A percentile compares a stretch with the other conserved stretches of the same genome.
Evolutionary conservation across 2,888 invertebrate species (phyloP).

Genomic region (Xanthorhoe spadicearia): DNA sequence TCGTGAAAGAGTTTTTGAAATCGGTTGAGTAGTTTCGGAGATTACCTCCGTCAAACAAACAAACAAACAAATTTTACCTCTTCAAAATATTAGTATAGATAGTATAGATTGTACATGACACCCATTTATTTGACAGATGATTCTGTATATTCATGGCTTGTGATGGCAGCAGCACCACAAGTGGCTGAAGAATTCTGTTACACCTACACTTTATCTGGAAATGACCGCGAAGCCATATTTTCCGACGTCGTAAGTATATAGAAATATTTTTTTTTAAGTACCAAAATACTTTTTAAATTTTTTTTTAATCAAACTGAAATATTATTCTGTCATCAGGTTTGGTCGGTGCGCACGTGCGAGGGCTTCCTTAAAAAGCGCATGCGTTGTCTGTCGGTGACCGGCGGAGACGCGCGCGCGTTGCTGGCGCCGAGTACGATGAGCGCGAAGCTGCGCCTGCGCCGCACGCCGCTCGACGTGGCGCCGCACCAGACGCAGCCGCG

Average conservation of each 20-base stretch:
- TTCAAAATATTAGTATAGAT: too few species aligned
- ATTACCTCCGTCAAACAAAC: too few species aligned
- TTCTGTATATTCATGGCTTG: conserved; percentile 69
- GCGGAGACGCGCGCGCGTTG: conserved; percentile 67
- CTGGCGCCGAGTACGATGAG: conserved; percentile 61
- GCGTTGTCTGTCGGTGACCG: conserved; percentile 67
- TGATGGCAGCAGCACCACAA: conserved; percentile 76
- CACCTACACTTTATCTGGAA: conserved; percentile 76
- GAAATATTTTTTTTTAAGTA: too few species aligned
- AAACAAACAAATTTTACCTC: too few species aligned
- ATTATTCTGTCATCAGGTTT: conserved; percentile 58
- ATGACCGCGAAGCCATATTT: conserved; percentile 79
- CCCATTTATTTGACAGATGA: conserved; percentile 57
- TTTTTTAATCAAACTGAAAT: not conserved
- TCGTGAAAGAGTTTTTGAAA: too few species aligned
- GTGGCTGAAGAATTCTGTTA: conserved; percentile 73
- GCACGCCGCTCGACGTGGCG: conserved; percentile 64
- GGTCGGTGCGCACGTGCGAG: conserved; percentile 78
- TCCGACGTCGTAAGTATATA: conserved; percentile 75
- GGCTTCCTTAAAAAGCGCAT: conserved; percentile 75
- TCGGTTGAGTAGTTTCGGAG: too few species aligned
- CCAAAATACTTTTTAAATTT: not conserved
- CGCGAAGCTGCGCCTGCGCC: conserved; percentile 69
- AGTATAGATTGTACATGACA: too few species aligned
- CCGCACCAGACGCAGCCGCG: conserved; percentile 66